Conservation (phyloP, 2,797 vertebrate species). For the Petrocephalus schoutedeni region DNA sequence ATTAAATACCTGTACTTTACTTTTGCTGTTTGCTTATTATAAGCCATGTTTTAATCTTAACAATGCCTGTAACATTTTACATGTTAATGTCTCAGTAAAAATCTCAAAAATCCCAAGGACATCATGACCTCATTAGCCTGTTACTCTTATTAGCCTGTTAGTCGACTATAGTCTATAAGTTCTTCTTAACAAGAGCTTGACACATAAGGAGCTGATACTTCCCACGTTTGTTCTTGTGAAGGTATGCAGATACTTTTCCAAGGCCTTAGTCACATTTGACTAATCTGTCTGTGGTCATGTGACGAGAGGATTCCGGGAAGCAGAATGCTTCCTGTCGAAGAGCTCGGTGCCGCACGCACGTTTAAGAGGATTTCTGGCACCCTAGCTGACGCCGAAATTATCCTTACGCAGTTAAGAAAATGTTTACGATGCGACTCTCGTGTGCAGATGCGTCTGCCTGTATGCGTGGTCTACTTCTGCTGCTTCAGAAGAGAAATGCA, state of each 20-base stretch:
- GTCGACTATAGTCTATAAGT: background rate
- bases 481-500: background rate
- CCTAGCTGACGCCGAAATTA: background rate
- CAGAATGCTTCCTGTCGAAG: background rate
- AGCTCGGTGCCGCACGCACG: background rate
- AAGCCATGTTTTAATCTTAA: background rate
- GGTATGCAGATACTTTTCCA: background rate
- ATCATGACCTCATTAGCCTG: background rate
- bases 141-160: background rate
- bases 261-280: background rate
- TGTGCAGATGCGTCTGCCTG: background rate
- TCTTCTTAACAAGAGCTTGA: background rate
- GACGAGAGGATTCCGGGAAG: background rate
- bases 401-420: background rate
- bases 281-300: constrained; percentile 4
- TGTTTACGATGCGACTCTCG: background rate
- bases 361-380: background rate
- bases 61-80: background rate
- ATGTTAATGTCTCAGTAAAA: background rate
- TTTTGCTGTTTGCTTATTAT: background rate
- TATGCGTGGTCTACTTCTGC: background rate
- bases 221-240: background rate
- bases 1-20: background rate
- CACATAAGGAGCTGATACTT: background rate
- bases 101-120: background rate